Conservation (phyloP, 1,140 invertebrate genomes). For the Drosophila lowei region DNA sequence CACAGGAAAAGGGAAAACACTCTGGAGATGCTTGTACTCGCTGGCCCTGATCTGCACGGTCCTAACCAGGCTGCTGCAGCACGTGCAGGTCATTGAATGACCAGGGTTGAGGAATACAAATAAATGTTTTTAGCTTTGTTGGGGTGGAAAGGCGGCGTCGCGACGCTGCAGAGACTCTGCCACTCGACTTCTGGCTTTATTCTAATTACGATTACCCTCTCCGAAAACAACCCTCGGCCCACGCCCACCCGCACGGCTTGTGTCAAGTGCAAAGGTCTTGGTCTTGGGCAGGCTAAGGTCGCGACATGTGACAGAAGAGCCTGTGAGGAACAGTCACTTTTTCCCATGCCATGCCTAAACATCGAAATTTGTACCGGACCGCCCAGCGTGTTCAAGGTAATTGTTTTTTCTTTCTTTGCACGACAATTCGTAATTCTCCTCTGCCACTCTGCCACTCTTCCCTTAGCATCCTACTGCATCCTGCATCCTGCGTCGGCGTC, state of each 20-base stretch:
- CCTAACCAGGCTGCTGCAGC: slow-evolving; percentile 23
- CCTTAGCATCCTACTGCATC: slow-evolving; percentile 23
- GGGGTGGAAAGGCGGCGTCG: slow-evolving; percentile 32
- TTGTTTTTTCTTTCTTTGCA: slow-evolving; percentile 70
- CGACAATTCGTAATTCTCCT: slow-evolving; percentile 42
- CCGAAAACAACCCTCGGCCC: slow-evolving; percentile 30
- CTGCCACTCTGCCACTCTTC: not conserved
- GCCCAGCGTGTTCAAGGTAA: slow-evolving; percentile 65
- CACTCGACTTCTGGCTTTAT: slow-evolving; percentile 66
- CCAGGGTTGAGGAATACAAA: slow-evolving; percentile 19
- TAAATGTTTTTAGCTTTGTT: slow-evolving; percentile 20
- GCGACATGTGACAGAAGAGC: slow-evolving; percentile 16
- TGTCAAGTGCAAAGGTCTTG: slow-evolving; percentile 74
- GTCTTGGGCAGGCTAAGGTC: slow-evolving; percentile 43
- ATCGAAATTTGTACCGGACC: slow-evolving; percentile 49
- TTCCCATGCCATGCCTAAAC: not conserved
- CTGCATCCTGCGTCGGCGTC: slow-evolving; percentile 66
- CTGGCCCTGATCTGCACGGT: not conserved
- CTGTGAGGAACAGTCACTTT: slow-evolving; percentile 10
- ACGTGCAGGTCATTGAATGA: slow-evolving; percentile 58
- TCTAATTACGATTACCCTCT: slow-evolving; percentile 67
- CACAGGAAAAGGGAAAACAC: slow-evolving; percentile 1
- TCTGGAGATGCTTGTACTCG: slow-evolving; percentile 5
- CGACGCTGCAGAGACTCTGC: slow-evolving; percentile 42
- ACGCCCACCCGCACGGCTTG: slow-evolving; percentile 53